Conservation (phyloP, 2,888 invertebrate genomes). For the Trachelus iudaicus region DNA sequence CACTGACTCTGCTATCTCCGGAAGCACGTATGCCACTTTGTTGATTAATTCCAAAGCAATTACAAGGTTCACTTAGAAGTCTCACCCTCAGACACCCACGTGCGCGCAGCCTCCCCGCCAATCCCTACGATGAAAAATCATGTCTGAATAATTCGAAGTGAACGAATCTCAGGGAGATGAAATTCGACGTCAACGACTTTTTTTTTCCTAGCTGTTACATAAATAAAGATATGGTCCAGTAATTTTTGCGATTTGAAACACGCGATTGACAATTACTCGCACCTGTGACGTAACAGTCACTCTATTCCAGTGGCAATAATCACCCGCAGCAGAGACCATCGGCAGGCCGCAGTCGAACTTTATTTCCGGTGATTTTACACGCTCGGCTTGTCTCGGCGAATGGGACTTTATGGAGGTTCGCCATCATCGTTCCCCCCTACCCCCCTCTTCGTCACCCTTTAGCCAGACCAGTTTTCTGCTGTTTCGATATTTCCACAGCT, state of each 20-base stretch:
- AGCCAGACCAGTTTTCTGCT: background rate
- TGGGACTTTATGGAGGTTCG: background rate
- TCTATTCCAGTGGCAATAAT: constrained; percentile 10
- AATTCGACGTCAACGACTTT: too few species aligned
- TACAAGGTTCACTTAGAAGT: background rate
- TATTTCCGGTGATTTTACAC: constrained; percentile 21
- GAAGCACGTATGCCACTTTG: background rate
- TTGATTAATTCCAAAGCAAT: background rate
- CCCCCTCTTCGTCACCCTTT: background rate
- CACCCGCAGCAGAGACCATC: background rate
- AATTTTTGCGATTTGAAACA: background rate
- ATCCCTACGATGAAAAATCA: too few species aligned
- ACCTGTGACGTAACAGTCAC: background rate
- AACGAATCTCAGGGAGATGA: too few species aligned
- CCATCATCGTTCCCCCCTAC: background rate
- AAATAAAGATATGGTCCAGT: background rate
- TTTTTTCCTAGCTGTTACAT: too few species aligned
- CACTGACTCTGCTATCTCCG: background rate
- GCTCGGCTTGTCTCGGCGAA: background rate
- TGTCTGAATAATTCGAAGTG: too few species aligned
- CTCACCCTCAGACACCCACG: background rate
- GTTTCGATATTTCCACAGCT: constrained; percentile 1
- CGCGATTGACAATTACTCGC: background rate
- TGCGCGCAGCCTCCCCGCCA: too few species aligned
- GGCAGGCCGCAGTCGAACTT: constrained; percentile 12